Evolutionary conservation across 2,888 invertebrate species (phyloP).

Genomic region (Polia nebulosa): DNA sequence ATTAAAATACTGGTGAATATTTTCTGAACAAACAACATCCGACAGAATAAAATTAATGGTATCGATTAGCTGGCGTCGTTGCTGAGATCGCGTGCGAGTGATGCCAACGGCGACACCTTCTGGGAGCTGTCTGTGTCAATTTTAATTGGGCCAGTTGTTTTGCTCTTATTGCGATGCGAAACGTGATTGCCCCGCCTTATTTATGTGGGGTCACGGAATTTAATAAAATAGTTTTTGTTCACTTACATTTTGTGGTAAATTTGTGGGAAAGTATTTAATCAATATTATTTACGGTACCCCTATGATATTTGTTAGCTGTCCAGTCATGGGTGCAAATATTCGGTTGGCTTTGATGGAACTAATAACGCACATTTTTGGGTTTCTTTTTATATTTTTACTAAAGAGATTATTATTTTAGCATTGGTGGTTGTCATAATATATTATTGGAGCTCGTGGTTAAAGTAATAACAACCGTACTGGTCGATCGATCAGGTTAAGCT

Average conservation of each 20-base stretch:
- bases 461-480: too few relatives aligned
- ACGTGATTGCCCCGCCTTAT: constrained; percentile 83
- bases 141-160: constrained; percentile 89
- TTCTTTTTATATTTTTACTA: background rate
- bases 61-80: constrained; percentile 86
- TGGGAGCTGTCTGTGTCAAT: constrained; percentile 88
- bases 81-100: constrained; percentile 88
- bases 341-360: constrained; percentile 17
- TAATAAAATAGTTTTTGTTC: constrained; percentile 68
- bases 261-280: constrained; percentile 58
- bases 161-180: constrained; percentile 83
- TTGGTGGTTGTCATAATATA: too few relatives aligned
- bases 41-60: constrained; percentile 88
- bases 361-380: constrained; percentile 29
- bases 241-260: constrained; percentile 40
- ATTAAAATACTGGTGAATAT: constrained; percentile 82
- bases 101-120: constrained; percentile 82
- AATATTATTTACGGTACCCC: constrained; percentile 56
- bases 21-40: constrained; percentile 81
- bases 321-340: constrained; percentile 49
- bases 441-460: too few relatives aligned
- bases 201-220: constrained; percentile 86
- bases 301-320: constrained; percentile 36
- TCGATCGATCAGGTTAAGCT: too few relatives aligned
- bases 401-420: background rate